phyloP scores from a whole-genome alignment of 2,113 vertebrate genomes.

The Isichthys henryi region DNA sequence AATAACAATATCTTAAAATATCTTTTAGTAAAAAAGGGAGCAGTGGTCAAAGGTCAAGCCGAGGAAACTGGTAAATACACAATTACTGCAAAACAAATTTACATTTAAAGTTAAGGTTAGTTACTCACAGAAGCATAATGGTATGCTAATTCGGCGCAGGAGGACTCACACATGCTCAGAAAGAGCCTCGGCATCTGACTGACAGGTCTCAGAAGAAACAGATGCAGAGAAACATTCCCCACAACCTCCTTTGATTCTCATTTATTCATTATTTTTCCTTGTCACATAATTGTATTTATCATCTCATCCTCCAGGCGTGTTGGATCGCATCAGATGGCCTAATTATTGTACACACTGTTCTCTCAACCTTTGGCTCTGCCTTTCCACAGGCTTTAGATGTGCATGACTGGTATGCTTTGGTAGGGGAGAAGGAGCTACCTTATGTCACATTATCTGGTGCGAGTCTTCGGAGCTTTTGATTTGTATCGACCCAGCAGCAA shows the following conservation, averaged over 20 bases:
- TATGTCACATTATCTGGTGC: neutral
- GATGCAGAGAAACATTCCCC: neutral
- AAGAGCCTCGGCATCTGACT: neutral
- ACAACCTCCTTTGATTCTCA: neutral
- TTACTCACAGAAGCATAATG: neutral
- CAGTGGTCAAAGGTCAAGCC: neutral
- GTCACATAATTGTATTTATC: constrained; percentile 4
- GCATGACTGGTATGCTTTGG: neutral
- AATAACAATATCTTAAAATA: neutral
- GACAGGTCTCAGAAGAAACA: constrained; percentile 9
- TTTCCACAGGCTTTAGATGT: constrained; percentile 2
- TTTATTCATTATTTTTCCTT: constrained; percentile 16
- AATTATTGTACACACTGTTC: constrained; percentile 9
- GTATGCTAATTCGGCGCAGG: neutral
- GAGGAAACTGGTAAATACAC: neutral
- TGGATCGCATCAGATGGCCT: constrained; percentile 12
- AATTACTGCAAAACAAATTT: neutral
- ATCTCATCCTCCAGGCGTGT: constrained; percentile 3
- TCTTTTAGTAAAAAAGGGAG: neutral
- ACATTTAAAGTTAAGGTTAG: neutral
- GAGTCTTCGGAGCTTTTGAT: constrained; percentile 12
- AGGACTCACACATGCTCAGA: neutral
- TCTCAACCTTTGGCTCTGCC: constrained; percentile 3
- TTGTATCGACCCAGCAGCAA: neutral
- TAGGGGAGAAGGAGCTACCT: neutral